These are phyloP conservation scores for Mus musculus DNA, from an alignment of 2,113 vertebrate genomes.

Conservation along the genomic window GRCm39 chr8:126344501-126345000, in stretches of 20 bases:
- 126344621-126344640: not conserved
- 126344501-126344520: not conserved
- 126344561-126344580: not conserved
- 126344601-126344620: not conserved
- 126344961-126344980: not conserved
- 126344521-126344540: not conserved
- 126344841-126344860: not conserved
- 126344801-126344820: not conserved
- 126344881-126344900: not conserved
- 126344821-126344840: not conserved
- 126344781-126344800: not conserved
- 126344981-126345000: not conserved
- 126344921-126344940: not conserved
- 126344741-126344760: not conserved
- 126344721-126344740: not conserved
- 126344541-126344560: not conserved
- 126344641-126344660: not conserved
- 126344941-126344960: not conserved
- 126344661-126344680: not conserved
- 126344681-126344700: not conserved
- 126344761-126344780: not conserved
- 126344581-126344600: not conserved
- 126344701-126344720: not conserved
- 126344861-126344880: not conserved
- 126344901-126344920: not conserved